Percentiles rank a stretch among this genome's conserved stretches.
Conservation (phyloP, 2,797 vertebrate species). For the Enteromius thamalakanensis region DNA sequence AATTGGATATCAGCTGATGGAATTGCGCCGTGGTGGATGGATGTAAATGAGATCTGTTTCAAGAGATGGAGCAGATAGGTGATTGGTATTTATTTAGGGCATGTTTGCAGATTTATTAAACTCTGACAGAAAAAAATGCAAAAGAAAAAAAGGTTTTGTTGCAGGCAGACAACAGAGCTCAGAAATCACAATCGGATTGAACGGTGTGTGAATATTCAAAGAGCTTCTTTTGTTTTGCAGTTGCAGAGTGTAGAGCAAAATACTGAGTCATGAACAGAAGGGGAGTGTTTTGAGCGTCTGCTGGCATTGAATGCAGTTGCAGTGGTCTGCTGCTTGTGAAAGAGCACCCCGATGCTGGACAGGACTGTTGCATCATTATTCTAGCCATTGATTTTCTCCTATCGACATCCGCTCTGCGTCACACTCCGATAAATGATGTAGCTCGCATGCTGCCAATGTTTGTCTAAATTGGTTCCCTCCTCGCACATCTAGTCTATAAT, state of each 20-base stretch:
- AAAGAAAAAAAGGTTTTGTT: neutral
- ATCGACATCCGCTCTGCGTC: constrained; percentile 11
- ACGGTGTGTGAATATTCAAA: constrained; percentile 27
- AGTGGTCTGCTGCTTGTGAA: constrained; percentile 7
- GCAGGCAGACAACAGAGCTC: neutral
- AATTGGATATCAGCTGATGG: constrained; percentile 18
- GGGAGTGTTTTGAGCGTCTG: neutral
- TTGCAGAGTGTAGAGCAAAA: constrained; percentile 3
- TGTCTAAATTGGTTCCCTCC: constrained; percentile 23
- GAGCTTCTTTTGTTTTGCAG: constrained; percentile 24
- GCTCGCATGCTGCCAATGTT: neutral
- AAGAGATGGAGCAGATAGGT: neutral
- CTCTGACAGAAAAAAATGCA: neutral
- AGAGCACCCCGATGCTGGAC: constrained; percentile 4
- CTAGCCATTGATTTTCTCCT: constrained; percentile 21
- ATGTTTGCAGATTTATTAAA: neutral
- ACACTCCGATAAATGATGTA: constrained; percentile 18
- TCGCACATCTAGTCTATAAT: constrained; percentile 26
- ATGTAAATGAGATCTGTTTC: constrained; percentile 16
- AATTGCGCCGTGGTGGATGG: neutral
- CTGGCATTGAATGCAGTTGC: constrained; percentile 4
- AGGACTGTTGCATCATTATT: constrained; percentile 23
- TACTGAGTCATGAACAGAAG: constrained; percentile 37
- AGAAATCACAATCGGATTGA: neutral
- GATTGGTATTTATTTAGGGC: neutral